Conservation (phyloP, 2,113 vertebrate species). For the Hirundichthys speculiger region DNA sequence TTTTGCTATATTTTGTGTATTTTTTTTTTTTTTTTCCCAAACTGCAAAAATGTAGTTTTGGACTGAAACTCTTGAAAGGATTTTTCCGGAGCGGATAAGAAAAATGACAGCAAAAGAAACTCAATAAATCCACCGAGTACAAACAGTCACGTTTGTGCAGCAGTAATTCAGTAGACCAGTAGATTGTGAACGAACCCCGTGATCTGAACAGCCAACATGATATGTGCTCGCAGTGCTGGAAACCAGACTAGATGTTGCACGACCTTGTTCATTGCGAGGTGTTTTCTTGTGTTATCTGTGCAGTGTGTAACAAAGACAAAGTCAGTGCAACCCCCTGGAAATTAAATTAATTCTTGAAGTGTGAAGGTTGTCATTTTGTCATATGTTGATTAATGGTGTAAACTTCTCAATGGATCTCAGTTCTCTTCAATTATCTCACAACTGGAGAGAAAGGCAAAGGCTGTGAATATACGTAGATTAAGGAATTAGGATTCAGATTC, state of each 20-base stretch:
- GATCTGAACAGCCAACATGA: slow-evolving; percentile 29
- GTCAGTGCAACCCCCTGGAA: slow-evolving; percentile 63
- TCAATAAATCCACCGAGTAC: slow-evolving; percentile 14
- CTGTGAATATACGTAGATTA: too few species aligned
- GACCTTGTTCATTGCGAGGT: slow-evolving; percentile 66
- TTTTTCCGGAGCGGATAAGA: background rate
- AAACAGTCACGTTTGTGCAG: slow-evolving; percentile 38
- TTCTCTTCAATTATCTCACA: too few species aligned
- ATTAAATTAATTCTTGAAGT: slow-evolving; percentile 69
- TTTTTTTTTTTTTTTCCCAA: background rate
- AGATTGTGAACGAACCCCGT: slow-evolving; percentile 37
- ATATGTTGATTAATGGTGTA: too few species aligned
- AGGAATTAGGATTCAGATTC: too few species aligned
- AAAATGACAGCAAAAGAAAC: slow-evolving; percentile 1
- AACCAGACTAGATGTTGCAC: slow-evolving; percentile 73
- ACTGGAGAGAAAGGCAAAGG: too few species aligned
- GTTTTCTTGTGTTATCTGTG: slow-evolving; percentile 71
- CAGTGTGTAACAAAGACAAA: slow-evolving; percentile 70
- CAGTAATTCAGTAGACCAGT: slow-evolving; percentile 39
- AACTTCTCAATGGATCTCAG: too few species aligned
- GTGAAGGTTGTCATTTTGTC: slow-evolving; percentile 32
- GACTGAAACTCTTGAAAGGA: slow-evolving; percentile 38
- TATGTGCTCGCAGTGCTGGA: slow-evolving; percentile 38
- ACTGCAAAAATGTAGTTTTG: slow-evolving; percentile 5
- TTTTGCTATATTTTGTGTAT: background rate